These are phyloP conservation scores for Mustela lutreola DNA, from an alignment of 2,113 vertebrate species.

Conservation along the genomic window DNA sequence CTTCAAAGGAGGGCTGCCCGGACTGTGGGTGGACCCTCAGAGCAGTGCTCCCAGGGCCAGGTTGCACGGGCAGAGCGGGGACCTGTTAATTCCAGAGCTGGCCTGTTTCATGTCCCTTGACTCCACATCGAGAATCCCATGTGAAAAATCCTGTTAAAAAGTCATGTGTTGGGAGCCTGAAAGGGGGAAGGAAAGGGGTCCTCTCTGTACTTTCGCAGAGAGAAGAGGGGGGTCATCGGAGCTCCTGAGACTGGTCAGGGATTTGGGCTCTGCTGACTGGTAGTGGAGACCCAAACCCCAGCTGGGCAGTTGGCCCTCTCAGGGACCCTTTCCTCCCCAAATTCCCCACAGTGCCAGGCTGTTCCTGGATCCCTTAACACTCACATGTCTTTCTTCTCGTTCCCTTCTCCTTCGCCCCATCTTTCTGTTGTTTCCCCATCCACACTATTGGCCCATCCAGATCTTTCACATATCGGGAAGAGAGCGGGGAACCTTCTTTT, in stretches of 20 bases:
- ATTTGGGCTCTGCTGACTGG: background rate
- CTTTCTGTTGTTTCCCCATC: background rate
- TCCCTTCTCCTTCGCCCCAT: background rate
- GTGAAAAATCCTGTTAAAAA: background rate
- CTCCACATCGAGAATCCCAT: background rate
- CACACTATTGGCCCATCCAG: background rate
- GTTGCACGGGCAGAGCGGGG: background rate
- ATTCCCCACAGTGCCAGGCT: background rate
- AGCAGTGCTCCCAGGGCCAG: background rate
- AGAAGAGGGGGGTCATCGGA: background rate
- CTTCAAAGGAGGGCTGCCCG: conserved; percentile 50
- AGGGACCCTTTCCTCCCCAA: background rate
- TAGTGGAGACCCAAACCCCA: background rate
- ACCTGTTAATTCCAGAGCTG: background rate
- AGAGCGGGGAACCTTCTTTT: background rate
- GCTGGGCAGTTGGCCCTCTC: background rate
- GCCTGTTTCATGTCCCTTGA: background rate
- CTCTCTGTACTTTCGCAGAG: conserved; percentile 14
- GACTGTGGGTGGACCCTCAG: background rate
- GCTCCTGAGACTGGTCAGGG: background rate
- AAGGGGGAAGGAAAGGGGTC: background rate
- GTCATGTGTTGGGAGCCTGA: background rate
- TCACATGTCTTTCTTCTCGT: background rate
- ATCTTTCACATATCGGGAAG: background rate
- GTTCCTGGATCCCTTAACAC: background rate